phyloP scores from a whole-genome alignment of 2,797 vertebrate species.

The Amniataba percoides region DNA sequence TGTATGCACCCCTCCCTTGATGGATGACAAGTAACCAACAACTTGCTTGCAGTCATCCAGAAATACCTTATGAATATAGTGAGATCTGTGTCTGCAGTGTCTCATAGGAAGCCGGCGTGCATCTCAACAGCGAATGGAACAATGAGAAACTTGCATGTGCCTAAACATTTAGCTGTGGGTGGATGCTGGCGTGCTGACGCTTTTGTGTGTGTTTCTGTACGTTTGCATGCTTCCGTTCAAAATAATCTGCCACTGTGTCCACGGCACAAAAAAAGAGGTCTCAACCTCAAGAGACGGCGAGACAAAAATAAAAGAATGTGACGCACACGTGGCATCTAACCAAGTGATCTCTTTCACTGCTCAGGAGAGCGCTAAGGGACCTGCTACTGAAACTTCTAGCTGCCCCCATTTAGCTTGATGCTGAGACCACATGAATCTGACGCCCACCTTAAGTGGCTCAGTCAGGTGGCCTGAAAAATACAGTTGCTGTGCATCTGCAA shows the following conservation, averaged over 20 bases:
- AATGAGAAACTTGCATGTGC: constrained; percentile 10
- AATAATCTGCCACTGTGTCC: constrained; percentile 13
- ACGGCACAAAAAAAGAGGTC: background rate
- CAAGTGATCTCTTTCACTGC: constrained; percentile 9
- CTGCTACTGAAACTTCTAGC: constrained; percentile 41
- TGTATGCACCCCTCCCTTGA: constrained; percentile 61
- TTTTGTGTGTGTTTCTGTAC: background rate
- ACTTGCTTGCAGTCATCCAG: constrained; percentile 48
- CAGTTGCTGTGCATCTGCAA: constrained; percentile 39
- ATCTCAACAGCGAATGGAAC: constrained; percentile 25
- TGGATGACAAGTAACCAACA: constrained; percentile 54
- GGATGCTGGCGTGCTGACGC: background rate
- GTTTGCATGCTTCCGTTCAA: constrained; percentile 6
- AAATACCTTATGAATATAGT: constrained; percentile 35
- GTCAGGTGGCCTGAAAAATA: constrained; percentile 39
- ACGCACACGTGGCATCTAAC: background rate
- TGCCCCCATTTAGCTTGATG: constrained; percentile 50
- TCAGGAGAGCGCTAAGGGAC: background rate
- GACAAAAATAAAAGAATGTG: constrained; percentile 3
- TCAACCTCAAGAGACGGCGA: background rate
- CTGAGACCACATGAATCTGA: constrained; percentile 42
- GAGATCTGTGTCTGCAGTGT: constrained; percentile 21
- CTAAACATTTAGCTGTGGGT: constrained; percentile 17
- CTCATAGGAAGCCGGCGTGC: constrained; percentile 14
- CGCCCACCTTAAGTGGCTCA: constrained; percentile 46